These are phyloP conservation scores for Adela reaumurella DNA, from an alignment of 2,888 invertebrate species.

Conservation along the genomic window DNA sequence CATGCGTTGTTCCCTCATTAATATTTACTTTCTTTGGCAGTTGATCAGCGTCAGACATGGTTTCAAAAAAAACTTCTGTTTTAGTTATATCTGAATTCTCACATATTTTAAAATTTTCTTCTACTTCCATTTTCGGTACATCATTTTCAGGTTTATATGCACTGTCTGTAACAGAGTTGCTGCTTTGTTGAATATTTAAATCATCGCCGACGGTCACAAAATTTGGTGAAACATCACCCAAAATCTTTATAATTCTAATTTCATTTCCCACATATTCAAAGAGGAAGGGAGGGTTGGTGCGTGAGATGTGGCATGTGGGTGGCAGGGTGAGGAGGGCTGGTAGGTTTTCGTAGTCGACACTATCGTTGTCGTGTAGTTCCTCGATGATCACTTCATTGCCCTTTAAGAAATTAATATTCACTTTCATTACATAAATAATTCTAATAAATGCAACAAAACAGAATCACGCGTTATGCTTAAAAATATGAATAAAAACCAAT, in stretches of 20 bases:
- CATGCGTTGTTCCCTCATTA: not conserved
- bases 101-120: conserved; percentile 14
- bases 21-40: conserved; percentile 11
- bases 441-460: conserved; percentile 44
- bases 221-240: conserved; percentile 37
- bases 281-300: conserved; percentile 43
- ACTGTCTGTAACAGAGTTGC: conserved; percentile 20
- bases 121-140: conserved; percentile 22
- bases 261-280: conserved; percentile 44
- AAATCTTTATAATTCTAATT: conserved; percentile 40
- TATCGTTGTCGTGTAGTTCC: conserved; percentile 47
- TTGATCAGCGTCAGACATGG: conserved; percentile 7
- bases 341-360: conserved; percentile 43
- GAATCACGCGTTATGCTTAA: too few species aligned
- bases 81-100: conserved; percentile 1
- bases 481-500: too few species aligned
- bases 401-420: conserved; percentile 48
- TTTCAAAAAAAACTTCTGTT: conserved; percentile 2
- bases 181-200: conserved; percentile 21
- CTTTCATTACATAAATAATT: conserved; percentile 34
- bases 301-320: conserved; percentile 35
- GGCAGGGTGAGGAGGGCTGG: conserved; percentile 38
- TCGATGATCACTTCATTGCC: conserved; percentile 50
- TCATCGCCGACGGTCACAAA: conserved; percentile 24
- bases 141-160: conserved; percentile 4